These are phyloP conservation scores for Sabatieria punctata DNA, from an alignment of 2,888 invertebrate genomes.

Conservation along the genomic window DNA sequence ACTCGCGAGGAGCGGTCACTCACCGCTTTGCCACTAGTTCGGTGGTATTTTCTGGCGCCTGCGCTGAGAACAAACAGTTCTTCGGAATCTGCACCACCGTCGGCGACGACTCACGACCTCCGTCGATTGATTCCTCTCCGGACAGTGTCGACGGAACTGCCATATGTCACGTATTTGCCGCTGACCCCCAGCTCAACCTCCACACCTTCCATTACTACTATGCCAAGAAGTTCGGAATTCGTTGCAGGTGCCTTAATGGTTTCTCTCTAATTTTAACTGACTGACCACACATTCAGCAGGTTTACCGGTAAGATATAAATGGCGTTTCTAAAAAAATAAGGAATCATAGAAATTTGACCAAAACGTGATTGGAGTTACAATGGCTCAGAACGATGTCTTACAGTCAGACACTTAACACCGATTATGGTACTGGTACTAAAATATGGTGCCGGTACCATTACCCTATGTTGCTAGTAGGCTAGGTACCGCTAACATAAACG, in stretches of 20 bases:
- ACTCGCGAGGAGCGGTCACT: conserved; percentile 55
- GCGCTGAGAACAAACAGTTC: conserved; percentile 72
- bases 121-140: neutral
- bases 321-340: no score
- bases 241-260: conserved; percentile 44
- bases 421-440: no score
- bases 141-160: conserved; percentile 5
- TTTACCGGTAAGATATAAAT: no score
- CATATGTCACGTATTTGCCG: conserved; percentile 74
- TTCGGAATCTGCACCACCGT: conserved; percentile 65
- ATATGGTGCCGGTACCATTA: no score
- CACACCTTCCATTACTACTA: conserved; percentile 61
- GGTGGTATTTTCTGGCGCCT: conserved; percentile 71
- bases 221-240: conserved; percentile 63
- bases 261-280: neutral
- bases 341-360: no score
- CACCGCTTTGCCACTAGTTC: conserved; percentile 71
- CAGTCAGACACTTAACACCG: no score
- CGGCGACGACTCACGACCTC: conserved; percentile 10
- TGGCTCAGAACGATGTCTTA: no score
- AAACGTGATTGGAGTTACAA: no score
- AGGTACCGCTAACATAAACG: no score
- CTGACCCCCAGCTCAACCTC: conserved; percentile 65
- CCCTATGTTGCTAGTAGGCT: no score
- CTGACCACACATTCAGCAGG: no score